Evolutionary conservation across 1,140 invertebrate genomes (phyloP).

Genomic region (Laupala kohalensis): DNA sequence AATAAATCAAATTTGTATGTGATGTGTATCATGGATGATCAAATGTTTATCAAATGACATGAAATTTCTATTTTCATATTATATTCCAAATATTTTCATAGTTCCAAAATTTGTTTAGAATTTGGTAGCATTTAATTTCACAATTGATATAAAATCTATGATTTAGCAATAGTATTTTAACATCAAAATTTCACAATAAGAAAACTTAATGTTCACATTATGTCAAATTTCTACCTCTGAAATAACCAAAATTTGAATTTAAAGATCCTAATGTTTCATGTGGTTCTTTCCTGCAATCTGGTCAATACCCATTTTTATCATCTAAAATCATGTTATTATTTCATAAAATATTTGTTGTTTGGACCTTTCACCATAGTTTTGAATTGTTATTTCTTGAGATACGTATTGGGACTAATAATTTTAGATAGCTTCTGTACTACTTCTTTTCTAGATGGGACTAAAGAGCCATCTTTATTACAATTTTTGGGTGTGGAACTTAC

Average conservation of each 20-base stretch:
- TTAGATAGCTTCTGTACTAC: neutral
- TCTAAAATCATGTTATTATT: neutral
- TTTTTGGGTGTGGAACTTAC: slow-evolving; percentile 82
- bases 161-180: neutral
- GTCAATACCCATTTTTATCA: too few relatives aligned
- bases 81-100: neutral
- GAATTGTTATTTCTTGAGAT: neutral
- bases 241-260: neutral
- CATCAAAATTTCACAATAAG: neutral
- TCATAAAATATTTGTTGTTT: neutral
- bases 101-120: too few relatives aligned
- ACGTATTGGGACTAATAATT: neutral
- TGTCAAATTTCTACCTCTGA: neutral
- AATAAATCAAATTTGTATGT: too few relatives aligned
- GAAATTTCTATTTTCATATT: neutral
- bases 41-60: neutral
- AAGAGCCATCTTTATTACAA: slow-evolving; percentile 41
- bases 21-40: neutral
- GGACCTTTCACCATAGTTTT: too few relatives aligned
- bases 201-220: neutral
- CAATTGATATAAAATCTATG: neutral
- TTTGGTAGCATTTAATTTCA: too few relatives aligned
- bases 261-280: neutral
- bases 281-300: neutral
- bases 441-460: neutral